Conservation (phyloP, 37 sponge, comb jelly and placozoan genomes). For the Ianthella basta region DNA sequence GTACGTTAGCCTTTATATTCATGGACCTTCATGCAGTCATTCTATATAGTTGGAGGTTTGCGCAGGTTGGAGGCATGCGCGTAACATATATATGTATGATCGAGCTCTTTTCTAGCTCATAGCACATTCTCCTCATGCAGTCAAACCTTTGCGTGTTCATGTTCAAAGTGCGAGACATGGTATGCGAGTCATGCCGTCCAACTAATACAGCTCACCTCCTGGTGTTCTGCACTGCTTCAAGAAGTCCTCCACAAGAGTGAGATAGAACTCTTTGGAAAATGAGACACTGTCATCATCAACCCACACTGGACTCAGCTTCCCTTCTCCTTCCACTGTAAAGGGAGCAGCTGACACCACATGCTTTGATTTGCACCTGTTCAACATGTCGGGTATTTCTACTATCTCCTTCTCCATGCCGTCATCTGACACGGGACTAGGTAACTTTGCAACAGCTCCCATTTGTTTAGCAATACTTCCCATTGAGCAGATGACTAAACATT, state of each 20-base stretch:
- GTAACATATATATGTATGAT: no score
- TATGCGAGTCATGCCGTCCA: no score
- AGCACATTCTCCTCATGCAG: no score
- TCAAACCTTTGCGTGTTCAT: no score
- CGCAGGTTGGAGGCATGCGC: no score
- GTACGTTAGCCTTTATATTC: no score
- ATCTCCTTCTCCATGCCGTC: slow-evolving; percentile 7
- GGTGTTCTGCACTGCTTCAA: slow-evolving; percentile 16
- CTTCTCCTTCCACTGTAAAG: slow-evolving; percentile 8
- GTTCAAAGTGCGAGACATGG: no score
- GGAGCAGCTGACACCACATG: background rate
- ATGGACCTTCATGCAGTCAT: no score
- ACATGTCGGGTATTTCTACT: background rate
- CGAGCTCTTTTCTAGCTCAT: no score
- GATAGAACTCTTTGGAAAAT: slow-evolving; percentile 18
- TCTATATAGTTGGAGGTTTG: no score
- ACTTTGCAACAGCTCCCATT: background rate
- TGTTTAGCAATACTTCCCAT: background rate
- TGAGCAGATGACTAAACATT: background rate
- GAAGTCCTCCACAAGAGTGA: slow-evolving; percentile 26
- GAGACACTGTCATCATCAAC: slow-evolving; percentile 6
- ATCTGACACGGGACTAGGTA: no score
- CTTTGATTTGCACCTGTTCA: background rate
- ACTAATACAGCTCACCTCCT: slow-evolving; percentile 5
- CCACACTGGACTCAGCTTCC: slow-evolving; percentile 3